phyloP scores from a whole-genome alignment of 2,888 invertebrate species.

The Drosophila formosana region DNA sequence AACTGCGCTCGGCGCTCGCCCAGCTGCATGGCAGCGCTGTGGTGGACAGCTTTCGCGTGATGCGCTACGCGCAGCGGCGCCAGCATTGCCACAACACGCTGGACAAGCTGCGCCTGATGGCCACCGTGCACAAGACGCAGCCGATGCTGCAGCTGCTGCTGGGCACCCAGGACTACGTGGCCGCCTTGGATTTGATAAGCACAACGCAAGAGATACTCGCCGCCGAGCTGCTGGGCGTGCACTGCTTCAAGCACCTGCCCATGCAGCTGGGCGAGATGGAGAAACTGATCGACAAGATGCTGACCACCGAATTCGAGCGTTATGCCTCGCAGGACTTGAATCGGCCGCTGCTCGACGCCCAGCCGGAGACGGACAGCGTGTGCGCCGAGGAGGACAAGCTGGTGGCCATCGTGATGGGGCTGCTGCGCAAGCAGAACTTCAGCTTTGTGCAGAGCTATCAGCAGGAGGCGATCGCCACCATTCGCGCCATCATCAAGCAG shows the following conservation, averaged over 20 bases:
- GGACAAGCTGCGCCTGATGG: constrained; percentile 94
- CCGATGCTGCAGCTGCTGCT: constrained; percentile 97
- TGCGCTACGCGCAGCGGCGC: constrained; percentile 89
- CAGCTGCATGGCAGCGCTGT: constrained; percentile 92
- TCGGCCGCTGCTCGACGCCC: constrained; percentile 88
- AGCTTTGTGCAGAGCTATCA: constrained; percentile 94
- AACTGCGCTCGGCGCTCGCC: constrained; percentile 90
- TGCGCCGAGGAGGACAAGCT: constrained; percentile 90
- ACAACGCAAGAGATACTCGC: constrained; percentile 97
- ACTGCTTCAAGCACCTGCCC: constrained; percentile 97
- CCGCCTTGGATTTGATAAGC: constrained; percentile 96
- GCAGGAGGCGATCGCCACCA: constrained; percentile 95
- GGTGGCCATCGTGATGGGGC: constrained; percentile 94
- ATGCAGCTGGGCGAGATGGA: constrained; percentile 98
- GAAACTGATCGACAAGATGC: constrained; percentile 97
- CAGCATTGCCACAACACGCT: constrained; percentile 89
- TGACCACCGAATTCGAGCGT: constrained; percentile 96
- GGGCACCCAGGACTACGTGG: constrained; percentile 98
- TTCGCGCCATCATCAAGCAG: constrained; percentile 95
- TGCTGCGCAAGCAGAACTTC: constrained; percentile 94
- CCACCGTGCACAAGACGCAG: constrained; percentile 98
- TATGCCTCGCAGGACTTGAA: constrained; percentile 96
- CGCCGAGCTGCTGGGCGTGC: constrained; percentile 95
- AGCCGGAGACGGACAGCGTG: constrained; percentile 85
- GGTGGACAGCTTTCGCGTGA: constrained; percentile 91